Base-by-base conservation (phyloP, 2,797 vertebrate genomes). In the Chrosomus eos region DNA sequence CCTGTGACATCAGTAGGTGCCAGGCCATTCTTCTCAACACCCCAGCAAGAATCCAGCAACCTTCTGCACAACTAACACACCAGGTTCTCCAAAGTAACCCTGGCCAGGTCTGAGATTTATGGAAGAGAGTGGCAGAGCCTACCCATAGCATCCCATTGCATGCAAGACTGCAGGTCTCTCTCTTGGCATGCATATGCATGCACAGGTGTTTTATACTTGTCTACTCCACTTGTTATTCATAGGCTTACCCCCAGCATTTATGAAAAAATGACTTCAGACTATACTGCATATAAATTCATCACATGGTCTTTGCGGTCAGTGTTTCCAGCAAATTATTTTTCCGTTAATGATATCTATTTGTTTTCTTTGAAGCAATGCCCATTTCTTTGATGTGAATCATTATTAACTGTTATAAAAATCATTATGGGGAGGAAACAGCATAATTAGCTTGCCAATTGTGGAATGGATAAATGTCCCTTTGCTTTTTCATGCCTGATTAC, bases 371-470 rank as follows among this genome's bases (percentile, higher is more conserved):
- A 80, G 77, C 78, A 87, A 73, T 84, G 73, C 33, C 55, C 70
- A 64, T 84, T 86, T 84, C 31, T 87, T 83, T 87, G 36, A 80
- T 85, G 80, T 80, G 70, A 67, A 66, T 81, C 31, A 74, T 83
- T 87, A 91, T 91, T 89, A 88, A 90, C 82, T 88, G 80, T 88
- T 71, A 73, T 70, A 67, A 82, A 85, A 86, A 66, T 74, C 51
- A 1, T 72, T 87, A 85, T 62, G 84, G 82, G 43, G 72, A 86
- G 82, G 79, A 51, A 79, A 84, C 75, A 66, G 88, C 70, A 70
- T 82, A 89, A 93, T 93, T 92, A 92, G 36, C 86, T 90, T 92
- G 90, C 91, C 85, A 91, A 81, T 90, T 84, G 86, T 43, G 26
- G 51, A 77, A 78, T 86, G 82, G 87, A 89, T 72, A 82, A 88